These are phyloP conservation scores for Pterocles burchelli DNA, from an alignment of 2,113 vertebrate genomes.

Conservation along the genomic window DNA sequence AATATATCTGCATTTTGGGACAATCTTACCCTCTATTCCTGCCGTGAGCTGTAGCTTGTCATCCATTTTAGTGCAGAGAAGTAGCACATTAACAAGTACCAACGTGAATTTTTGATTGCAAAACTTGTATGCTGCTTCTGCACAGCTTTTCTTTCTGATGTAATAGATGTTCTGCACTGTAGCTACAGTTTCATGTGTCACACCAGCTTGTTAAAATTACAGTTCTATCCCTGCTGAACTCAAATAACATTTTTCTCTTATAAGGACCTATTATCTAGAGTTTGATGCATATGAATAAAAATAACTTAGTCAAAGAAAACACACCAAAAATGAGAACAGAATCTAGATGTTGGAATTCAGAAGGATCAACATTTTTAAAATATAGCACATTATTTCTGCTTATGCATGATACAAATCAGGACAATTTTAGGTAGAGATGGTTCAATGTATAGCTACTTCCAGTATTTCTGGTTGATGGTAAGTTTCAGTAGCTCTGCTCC, in stretches of 20 bases:
- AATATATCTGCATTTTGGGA: not conserved
- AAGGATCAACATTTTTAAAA: not conserved
- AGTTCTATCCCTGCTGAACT: not conserved
- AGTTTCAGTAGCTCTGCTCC: not conserved
- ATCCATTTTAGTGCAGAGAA: not conserved
- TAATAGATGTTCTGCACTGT: not conserved
- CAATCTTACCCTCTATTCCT: not conserved
- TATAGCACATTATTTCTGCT: not conserved
- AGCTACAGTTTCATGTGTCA: not conserved
- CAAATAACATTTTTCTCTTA: not conserved
- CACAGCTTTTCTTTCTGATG: not conserved
- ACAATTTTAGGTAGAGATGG: not conserved
- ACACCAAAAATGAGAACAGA: not conserved
- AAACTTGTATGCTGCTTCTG: not conserved
- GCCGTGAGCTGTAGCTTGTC: not conserved
- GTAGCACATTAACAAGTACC: not conserved
- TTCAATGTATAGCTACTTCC: not conserved
- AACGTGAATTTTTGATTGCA: not conserved
- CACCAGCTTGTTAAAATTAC: not conserved
- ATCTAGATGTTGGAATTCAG: not conserved
- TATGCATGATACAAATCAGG: not conserved
- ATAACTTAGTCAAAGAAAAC: not conserved
- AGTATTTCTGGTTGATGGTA: not conserved
- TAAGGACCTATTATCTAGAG: not conserved
- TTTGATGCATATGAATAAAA: not conserved